These are phyloP conservation scores for Calephelis nemesis DNA, from an alignment of 1,140 invertebrate species.

Conservation along the genomic window DNA sequence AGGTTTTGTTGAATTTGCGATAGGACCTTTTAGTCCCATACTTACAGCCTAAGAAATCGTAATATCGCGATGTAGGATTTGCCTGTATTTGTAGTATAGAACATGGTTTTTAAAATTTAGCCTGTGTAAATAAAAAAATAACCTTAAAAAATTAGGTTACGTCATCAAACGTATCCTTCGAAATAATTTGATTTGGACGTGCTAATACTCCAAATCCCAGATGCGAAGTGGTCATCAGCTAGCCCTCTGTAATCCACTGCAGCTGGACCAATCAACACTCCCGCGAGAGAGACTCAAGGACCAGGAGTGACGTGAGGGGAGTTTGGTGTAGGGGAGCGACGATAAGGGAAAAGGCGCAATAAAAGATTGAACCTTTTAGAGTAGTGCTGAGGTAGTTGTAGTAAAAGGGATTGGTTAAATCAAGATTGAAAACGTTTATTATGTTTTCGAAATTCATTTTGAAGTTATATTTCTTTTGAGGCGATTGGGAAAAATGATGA, in stretches of 20 bases:
- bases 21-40: too few relatives aligned
- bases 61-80: too few relatives aligned
- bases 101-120: neutral
- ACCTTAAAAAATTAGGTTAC: neutral
- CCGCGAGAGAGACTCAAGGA: slow-evolving; percentile 42
- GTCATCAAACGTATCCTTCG: neutral
- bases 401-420: neutral
- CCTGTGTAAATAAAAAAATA: too few relatives aligned
- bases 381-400: neutral
- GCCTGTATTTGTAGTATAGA: too few relatives aligned
- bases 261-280: slow-evolving; percentile 70
- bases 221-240: slow-evolving; percentile 57
- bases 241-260: slow-evolving; percentile 60
- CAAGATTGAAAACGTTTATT: neutral
- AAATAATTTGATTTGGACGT: slow-evolving; percentile 27
- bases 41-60: too few relatives aligned
- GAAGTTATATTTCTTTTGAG: too few relatives aligned
- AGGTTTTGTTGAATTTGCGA: too few relatives aligned
- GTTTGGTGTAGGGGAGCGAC: slow-evolving; percentile 22
- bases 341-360: slow-evolving; percentile 16
- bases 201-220: slow-evolving; percentile 62
- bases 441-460: neutral
- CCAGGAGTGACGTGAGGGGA: slow-evolving; percentile 25
- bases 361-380: neutral
- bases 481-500: too few relatives aligned